Percentiles rank a stretch among this genome's conserved stretches.
phyloP scores from a whole-genome alignment of 2,113 vertebrate species.

The Sinosuthora webbiana region DNA sequence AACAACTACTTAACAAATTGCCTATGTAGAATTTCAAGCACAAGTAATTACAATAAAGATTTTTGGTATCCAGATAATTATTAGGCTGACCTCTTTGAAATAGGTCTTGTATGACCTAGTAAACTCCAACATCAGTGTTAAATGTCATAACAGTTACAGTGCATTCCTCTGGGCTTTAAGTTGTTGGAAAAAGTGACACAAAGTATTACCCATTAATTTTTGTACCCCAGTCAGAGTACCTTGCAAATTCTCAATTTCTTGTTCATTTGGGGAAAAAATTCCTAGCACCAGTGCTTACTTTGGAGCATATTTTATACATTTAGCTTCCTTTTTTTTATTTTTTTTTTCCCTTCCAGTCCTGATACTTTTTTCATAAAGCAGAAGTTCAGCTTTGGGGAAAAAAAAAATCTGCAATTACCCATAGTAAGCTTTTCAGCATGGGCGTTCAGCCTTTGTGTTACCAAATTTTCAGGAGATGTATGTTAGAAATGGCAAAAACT shows the following conservation, averaged over 20 bases:
- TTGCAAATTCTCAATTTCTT: not conserved
- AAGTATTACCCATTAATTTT: not conserved
- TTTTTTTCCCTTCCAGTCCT: not conserved
- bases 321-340: not conserved
- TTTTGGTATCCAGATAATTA: not conserved
- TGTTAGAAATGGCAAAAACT: not conserved
- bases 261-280: not conserved
- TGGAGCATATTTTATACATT: not conserved
- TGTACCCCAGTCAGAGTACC: not conserved
- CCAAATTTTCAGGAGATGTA: not conserved
- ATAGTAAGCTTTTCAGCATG: not conserved
- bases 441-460: not conserved
- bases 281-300: not conserved
- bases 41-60: not conserved
- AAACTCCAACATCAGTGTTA: not conserved
- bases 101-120: not conserved
- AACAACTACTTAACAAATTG: not conserved
- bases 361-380: not conserved
- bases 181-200: not conserved
- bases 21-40: not conserved
- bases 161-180: not conserved
- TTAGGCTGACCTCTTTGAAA: not conserved
- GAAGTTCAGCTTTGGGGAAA: not conserved
- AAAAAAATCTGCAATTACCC: rapidly evolving
- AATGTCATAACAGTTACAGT: not conserved